Evolutionary conservation across 1,140 invertebrate species (phyloP), one percentile per base, ranked within the genome.

Genomic region (Ceratitis capitata): DNA sequence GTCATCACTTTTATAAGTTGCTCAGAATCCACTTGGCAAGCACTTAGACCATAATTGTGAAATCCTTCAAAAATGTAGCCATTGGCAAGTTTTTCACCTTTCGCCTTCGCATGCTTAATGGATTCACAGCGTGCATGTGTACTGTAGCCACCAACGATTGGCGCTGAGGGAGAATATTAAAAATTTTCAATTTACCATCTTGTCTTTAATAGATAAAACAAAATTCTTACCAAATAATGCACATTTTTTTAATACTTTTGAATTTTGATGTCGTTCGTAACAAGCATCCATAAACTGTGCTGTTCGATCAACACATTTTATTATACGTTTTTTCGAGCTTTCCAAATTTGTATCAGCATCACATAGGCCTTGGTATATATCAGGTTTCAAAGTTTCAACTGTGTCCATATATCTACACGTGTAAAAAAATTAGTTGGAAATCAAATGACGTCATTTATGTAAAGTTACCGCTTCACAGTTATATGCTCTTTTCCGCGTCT

Each of bases 41-140:
- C 86, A 87, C 88, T 88, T 88, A 94, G 89, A 47, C 95, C 94
- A 92, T 96, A 95, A 84, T 93, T 94, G 89, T 96, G 95, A 85
- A 98, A 94, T 85, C 97, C 97, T 90, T 97, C 96, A 51, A 98
- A 93, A 0, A 96, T 92, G 92, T 95, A 97, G 64, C 97, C 96
- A 78, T 93, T 90, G 16, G 94, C 86, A 84, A 94, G 92, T 5
- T 53, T 85, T 49, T 88, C 86, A 26, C 93, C 89, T 87, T 93
- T 93, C 84, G 94, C 92, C 45, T 93, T 92, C 47, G 96, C 92
- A 88, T 93, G 92, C n/a, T 94, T 92, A 39, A 96, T 93, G 83
- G 93, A 93, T 88, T 94, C 90, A 23, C 95, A 94, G 89, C 95
- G 93, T 83, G 93, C 93, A 58, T 92, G 89, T 16, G 94, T 88